A percentile compares a stretch with the other conserved stretches of the same genome.
phyloP scores from a whole-genome alignment of 2,888 invertebrate species.

The Dasypolia templi region DNA sequence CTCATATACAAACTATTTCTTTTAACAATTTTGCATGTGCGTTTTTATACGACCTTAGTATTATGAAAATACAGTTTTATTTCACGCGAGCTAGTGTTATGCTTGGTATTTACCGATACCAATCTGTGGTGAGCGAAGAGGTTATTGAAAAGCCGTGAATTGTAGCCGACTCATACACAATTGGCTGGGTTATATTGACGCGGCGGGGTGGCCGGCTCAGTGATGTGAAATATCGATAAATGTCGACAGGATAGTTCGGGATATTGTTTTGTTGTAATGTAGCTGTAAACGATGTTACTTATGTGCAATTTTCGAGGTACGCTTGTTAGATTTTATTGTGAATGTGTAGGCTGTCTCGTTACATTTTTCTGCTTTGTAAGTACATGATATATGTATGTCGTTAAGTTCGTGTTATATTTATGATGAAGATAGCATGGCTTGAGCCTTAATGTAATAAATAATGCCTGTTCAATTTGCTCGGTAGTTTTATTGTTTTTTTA shows the following conservation, averaged over 20 bases:
- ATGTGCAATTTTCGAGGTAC: constrained; percentile 56
- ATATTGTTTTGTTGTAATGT: constrained; percentile 64
- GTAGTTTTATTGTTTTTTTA: background rate
- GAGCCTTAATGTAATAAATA: constrained; percentile 6
- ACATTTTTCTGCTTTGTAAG: constrained; percentile 45
- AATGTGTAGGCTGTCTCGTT: constrained; percentile 45
- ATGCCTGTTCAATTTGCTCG: background rate
- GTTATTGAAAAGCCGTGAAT: constrained; percentile 87
- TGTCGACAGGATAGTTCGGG: constrained; percentile 57
- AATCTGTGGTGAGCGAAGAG: constrained; percentile 82
- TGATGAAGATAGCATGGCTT: constrained; percentile 27
- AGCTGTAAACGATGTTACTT: constrained; percentile 58
- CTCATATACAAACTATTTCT: constrained; percentile 69
- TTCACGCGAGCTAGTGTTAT: constrained; percentile 41
- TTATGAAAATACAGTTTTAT: constrained; percentile 54
- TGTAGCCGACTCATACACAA: constrained; percentile 86
- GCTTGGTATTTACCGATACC: constrained; percentile 75
- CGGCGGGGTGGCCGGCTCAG: constrained; percentile 84
- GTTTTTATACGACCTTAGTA: constrained; percentile 1
- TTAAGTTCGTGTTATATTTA: constrained; percentile 32
- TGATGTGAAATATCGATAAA: constrained; percentile 72
- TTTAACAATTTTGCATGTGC: constrained; percentile 63
- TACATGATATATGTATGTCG: constrained; percentile 27
- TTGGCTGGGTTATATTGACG: constrained; percentile 85
- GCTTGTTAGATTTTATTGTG: constrained; percentile 60